These are phyloP conservation scores for Pluvianellus socialis DNA, from an alignment of 2,113 vertebrate genomes.

Conservation along the genomic window DNA sequence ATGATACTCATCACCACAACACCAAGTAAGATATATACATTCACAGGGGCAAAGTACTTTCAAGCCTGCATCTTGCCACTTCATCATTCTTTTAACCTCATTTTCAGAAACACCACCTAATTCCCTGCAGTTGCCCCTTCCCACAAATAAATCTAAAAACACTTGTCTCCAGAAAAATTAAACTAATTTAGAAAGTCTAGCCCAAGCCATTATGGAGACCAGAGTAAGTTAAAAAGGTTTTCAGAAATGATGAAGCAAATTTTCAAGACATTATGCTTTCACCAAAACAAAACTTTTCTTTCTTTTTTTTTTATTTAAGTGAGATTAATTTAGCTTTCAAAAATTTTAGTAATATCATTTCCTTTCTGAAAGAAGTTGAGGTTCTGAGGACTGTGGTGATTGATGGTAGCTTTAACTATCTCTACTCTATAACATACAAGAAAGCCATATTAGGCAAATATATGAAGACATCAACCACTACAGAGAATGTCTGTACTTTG, in stretches of 20 bases:
- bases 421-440: not conserved
- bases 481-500: not conserved
- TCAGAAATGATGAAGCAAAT: not conserved
- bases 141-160: not conserved
- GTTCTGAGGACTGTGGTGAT: not conserved
- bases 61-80: not conserved
- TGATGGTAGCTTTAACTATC: not conserved
- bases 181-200: not conserved
- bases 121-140: not conserved
- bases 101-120: not conserved
- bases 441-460: not conserved
- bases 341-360: not conserved
- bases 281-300: not conserved
- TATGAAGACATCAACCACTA: not conserved
- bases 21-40: not conserved
- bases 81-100: not conserved
- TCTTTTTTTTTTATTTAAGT: not conserved
- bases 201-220: not conserved
- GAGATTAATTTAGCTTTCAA: not conserved
- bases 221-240: not conserved
- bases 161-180: not conserved
- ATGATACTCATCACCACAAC: not conserved
- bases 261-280: not conserved
- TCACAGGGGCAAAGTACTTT: not conserved
- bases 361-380: not conserved